Conservation (phyloP, 2,888 invertebrate genomes). For the Odontothrips loti region DNA sequence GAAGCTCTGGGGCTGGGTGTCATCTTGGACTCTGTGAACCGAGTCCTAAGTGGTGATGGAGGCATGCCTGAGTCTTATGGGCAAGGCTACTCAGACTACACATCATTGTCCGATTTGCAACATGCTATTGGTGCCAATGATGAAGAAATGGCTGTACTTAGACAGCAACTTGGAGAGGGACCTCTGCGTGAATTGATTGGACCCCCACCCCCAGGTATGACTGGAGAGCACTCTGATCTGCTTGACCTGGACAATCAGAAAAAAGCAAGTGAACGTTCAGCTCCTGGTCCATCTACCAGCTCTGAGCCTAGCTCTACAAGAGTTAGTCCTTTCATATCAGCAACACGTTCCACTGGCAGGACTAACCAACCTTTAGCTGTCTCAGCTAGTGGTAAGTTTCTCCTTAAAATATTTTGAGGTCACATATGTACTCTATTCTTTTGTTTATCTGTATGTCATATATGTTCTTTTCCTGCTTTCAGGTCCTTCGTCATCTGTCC, state of each 20-base stretch:
- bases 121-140: conserved; percentile 44
- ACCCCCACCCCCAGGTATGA: neutral
- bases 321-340: neutral
- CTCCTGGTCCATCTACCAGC: neutral
- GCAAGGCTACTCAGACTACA: neutral
- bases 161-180: conserved; percentile 42
- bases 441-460: neutral
- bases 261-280: neutral
- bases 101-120: conserved; percentile 40
- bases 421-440: neutral
- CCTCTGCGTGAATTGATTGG: conserved; percentile 33
- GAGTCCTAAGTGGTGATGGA: conserved; percentile 36
- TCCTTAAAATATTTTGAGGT: neutral
- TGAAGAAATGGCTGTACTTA: conserved; percentile 43
- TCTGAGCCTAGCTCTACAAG: neutral
- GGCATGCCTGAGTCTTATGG: conserved; percentile 20
- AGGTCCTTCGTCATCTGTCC: neutral
- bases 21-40: conserved; percentile 42
- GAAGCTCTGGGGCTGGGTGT: conserved; percentile 38
- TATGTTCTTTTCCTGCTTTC: neutral
- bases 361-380: neutral
- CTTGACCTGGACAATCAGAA: conserved; percentile 1
- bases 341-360: neutral
- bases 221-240: neutral
- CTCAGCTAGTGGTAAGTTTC: neutral